Conservation (phyloP, 2,888 invertebrate genomes). For the Eucriotettix oculatus region DNA sequence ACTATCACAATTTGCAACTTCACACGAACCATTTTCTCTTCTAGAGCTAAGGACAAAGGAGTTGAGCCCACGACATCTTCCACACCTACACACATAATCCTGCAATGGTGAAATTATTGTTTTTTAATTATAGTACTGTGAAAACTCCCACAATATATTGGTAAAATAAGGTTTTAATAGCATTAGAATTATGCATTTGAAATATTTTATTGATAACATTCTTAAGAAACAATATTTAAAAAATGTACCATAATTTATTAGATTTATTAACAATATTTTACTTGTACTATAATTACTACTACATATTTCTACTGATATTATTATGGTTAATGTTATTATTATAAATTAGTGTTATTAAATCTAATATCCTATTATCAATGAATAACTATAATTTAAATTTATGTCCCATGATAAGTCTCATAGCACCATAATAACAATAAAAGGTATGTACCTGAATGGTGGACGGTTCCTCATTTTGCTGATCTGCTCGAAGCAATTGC, state of each 20-base stretch:
- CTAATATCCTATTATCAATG: no score
- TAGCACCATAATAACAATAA: background rate
- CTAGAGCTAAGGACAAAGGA: constrained; percentile 4
- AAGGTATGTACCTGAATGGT: constrained; percentile 54
- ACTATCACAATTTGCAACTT: constrained; percentile 58
- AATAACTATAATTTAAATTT: no score
- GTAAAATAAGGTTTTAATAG: no score
- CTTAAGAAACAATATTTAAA: background rate
- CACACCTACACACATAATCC: constrained; percentile 55
- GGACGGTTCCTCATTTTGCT: constrained; percentile 64
- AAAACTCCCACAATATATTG: no score
- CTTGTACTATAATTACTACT: no score
- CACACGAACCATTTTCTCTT: constrained; percentile 11
- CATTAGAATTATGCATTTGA: no score
- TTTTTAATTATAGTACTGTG: no score
- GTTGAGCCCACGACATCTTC: constrained; percentile 37
- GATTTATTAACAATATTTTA: no score
- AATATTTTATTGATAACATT: no score
- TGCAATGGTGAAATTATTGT: constrained; percentile 19
- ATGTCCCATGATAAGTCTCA: background rate
- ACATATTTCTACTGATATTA: no score
- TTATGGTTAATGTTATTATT: no score
- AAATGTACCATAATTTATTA: background rate
- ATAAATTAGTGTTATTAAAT: no score
- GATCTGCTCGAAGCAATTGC: constrained; percentile 69